Conservation (phyloP, 2,888 invertebrate species). For the Orthosia cruda region DNA sequence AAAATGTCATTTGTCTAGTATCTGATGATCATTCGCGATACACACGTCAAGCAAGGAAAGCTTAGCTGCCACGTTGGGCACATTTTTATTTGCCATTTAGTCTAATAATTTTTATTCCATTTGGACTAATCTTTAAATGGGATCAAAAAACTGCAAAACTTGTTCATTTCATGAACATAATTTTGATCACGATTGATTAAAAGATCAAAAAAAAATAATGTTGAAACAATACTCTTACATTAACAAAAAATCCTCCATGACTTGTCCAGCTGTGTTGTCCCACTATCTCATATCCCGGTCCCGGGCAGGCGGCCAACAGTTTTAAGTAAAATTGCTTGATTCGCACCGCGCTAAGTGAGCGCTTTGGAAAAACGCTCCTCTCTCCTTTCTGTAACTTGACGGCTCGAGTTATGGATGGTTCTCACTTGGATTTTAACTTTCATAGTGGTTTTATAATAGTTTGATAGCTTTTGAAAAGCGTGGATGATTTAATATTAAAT, state of each 20-base stretch:
- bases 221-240: background rate
- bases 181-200: background rate
- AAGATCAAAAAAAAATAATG: background rate
- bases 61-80: no score
- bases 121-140: no score
- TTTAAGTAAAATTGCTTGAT: constrained; percentile 56
- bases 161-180: background rate
- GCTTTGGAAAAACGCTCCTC: constrained; percentile 32
- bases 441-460: constrained; percentile 26
- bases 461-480: constrained; percentile 1
- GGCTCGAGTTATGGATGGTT: constrained; percentile 48
- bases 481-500: constrained; percentile 29
- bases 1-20: no score
- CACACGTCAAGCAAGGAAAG: no score
- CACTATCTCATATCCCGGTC: constrained; percentile 48
- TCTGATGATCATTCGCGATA: no score
- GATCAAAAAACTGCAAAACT: no score
- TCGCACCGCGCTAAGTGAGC: constrained; percentile 46
- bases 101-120: no score
- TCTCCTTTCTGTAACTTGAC: constrained; percentile 24
- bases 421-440: constrained; percentile 12
- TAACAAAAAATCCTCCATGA: background rate
- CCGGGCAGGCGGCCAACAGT: constrained; percentile 50
- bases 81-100: no score
- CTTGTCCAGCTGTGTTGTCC: constrained; percentile 39